Evolutionary conservation across 2,113 vertebrate species (phyloP), one percentile per base, ranked within the genome.

Genomic region (Rhynchomys soricoides): DNA sequence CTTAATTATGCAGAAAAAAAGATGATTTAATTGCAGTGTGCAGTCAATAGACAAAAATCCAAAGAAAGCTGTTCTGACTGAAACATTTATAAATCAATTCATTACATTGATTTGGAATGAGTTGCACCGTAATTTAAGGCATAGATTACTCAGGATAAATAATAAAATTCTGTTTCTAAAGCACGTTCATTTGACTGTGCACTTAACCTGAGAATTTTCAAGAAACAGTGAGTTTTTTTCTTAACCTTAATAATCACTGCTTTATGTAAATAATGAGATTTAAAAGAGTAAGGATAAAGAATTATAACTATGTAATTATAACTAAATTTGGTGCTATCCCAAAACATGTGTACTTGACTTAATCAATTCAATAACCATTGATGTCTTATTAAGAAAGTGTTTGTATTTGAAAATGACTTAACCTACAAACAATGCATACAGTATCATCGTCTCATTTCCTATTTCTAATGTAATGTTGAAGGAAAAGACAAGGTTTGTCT

Each of bases 31-130:
- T 78, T 94, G 70, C 74, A 97, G 75, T 88, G 83, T 48, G 97
- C 96, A 96, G 97, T 98, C 97, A 97, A 96, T 86, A 98, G 77
- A 75, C 96, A 97, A 98, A 90, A 97, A 95, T 89, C 70, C 90
- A 97, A 96, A 97, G 88, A 98, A 97, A 96, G 62, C 40, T 97
- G 50, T 37, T 48, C 93, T 96, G 75, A 85, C 89, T 96, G 91
- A 98, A 97, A 98, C 68, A 3, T 93, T 96, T 94, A 97, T 90
- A 97, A 90, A 98, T 98, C 81, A 97, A 97, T 98, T 98, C 31
- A 97, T 96, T 97, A 93, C 37, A 98, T 81, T 96, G 94, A 98
- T 98, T 97, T 96, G 40, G 95, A 98, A 95, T 96, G 78, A 98
- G 22, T 13, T 94, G 88, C 97, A 71, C 89, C 97, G 75, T 97